Evolutionary conservation across 2,888 invertebrate species (phyloP), one percentile per base, ranked within the genome.

Genomic region (Lobophora halterata): DNA sequence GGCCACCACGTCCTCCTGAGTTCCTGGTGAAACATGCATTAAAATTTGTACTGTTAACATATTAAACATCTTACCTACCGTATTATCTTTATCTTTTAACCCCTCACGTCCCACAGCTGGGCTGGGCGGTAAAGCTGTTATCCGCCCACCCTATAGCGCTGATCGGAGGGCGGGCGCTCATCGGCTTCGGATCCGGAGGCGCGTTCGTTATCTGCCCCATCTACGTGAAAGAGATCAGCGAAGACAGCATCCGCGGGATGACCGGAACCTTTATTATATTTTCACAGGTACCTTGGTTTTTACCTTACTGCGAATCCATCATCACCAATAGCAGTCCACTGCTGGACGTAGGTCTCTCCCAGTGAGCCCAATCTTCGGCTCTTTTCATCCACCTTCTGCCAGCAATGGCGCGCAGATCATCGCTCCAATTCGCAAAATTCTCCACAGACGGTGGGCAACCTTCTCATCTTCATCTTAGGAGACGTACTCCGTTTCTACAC

Each of bases 161-260:
- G 20, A 82, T 87, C 14, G 62, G 64, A 0, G 87, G 85, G 0
- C 72, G 87, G 0, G 86, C 79, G 0, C 65, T 87, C 3, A 83
- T 87, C 11, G 87, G 87, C 0, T 85, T 87, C 44, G 87, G 87
- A 0, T 76, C 83, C 0, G 87, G 87, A 1, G 87, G 87, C 0
- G 83, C 62, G 0, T 87, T 71, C 54, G 83, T 87, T 5, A 83
- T 87, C 6, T 81, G 81, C 26, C 87, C 86, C 0, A 69, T 87
- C 1, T 87, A 87, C 52, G 82, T 87, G 1, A 87, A 87, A 49
- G 86, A 87, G 41, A 83, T 87, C 51, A 87, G 86, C 19, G 87
- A 87, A 14, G 86, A 87, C 58, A 76, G 77, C 58, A 85, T 87
- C 34, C 42, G 87, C 10, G 87, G 87, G 0, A 87, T 86, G 85